A percentile compares a stretch with the other conserved stretches of the same genome.
These are phyloP conservation scores for Drosophila teissieri DNA, from an alignment of 1,140 invertebrate genomes.

Conservation along the genomic window DNA sequence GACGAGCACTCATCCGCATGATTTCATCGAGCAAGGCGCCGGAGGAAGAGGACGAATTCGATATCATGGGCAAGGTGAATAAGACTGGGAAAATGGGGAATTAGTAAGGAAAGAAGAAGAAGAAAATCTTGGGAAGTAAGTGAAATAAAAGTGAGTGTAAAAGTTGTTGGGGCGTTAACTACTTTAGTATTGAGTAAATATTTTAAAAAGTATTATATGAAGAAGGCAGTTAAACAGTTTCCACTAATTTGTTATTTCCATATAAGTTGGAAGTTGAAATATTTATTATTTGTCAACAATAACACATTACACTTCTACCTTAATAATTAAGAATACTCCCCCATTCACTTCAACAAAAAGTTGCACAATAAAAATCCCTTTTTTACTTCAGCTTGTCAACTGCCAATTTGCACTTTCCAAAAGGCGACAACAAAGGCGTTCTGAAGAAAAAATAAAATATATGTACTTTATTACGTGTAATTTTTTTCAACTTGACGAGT, in stretches of 20 bases:
- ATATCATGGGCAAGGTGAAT: constrained; percentile 83
- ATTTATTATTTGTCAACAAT: no score
- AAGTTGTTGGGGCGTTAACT: no score
- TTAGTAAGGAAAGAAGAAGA: neutral
- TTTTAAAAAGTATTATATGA: no score
- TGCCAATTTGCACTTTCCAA: constrained; percentile 65
- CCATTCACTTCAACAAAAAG: neutral
- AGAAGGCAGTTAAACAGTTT: no score
- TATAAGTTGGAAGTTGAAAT: no score
- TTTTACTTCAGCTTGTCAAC: constrained; percentile 42
- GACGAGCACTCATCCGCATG: constrained; percentile 79
- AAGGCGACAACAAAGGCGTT: constrained; percentile 58
- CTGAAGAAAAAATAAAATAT: constrained; percentile 1
- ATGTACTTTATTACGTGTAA: constrained; percentile 28
- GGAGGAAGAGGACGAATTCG: constrained; percentile 76
- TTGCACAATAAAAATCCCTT: constrained; percentile 6
- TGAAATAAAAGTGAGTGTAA: no score
- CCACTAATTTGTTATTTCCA: no score
- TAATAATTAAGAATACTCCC: no score
- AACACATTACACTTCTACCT: no score
- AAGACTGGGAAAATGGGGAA: neutral
- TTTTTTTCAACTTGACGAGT: constrained; percentile 34
- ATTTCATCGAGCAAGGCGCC: constrained; percentile 61
- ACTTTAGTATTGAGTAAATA: no score
- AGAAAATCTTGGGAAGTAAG: no score